Conservation (phyloP, 2,888 invertebrate species). For the Scaptomyza polygonia region DNA sequence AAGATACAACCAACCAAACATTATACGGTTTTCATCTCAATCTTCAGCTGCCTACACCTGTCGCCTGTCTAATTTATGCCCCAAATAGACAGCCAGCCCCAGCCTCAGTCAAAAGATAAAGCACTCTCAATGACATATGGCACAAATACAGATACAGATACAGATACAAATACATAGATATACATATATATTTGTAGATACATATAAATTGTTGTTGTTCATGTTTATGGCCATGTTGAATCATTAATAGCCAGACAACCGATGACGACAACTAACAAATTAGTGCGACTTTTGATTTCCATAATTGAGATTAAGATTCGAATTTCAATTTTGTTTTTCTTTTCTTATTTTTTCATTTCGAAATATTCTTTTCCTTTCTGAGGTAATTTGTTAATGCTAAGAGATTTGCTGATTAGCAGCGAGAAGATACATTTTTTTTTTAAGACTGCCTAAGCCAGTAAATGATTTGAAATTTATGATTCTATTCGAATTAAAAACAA, state of each 20-base stretch:
- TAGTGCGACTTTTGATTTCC: conserved; percentile 69
- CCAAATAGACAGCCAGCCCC: conserved; percentile 8
- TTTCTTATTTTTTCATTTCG: background rate
- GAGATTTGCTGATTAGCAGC: conserved; percentile 33
- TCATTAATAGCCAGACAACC: conserved; percentile 58
- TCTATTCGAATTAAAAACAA: too few species aligned
- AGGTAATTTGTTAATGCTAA: conserved; percentile 37
- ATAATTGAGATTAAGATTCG: conserved; percentile 64
- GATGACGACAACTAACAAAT: conserved; percentile 72
- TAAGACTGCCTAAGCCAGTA: too few species aligned
- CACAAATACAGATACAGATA: conserved; percentile 22
- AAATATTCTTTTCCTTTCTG: background rate
- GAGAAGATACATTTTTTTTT: too few species aligned
- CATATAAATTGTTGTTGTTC: conserved; percentile 26
- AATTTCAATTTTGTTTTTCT: conserved; percentile 25
- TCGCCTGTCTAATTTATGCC: conserved; percentile 71
- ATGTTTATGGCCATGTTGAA: conserved; percentile 64
- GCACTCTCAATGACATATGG: conserved; percentile 49
- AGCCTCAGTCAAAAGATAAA: conserved; percentile 42
- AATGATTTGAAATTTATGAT: too few species aligned
- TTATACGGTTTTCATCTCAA: conserved; percentile 35
- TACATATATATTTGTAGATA: background rate
- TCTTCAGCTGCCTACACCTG: conserved; percentile 74
- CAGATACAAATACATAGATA: background rate
- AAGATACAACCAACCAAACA: conserved; percentile 11